Percentiles rank a stretch among this genome's conserved stretches.
These are phyloP conservation scores for Anolis sagrei DNA, from an alignment of 2,113 vertebrate species.

Conservation along the genomic window DNA sequence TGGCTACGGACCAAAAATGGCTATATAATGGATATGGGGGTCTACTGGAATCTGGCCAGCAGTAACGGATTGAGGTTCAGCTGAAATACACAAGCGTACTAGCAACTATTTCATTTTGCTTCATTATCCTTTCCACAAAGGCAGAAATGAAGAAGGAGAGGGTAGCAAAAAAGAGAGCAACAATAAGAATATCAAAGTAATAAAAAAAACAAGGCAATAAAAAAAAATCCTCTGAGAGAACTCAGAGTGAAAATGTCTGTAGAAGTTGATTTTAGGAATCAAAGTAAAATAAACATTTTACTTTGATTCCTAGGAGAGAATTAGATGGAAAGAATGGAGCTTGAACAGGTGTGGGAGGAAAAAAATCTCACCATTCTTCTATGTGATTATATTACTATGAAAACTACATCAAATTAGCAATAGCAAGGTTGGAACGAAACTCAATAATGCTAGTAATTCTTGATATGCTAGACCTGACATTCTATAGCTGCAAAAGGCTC, in stretches of 20 bases:
- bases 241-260: background rate
- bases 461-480: background rate
- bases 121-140: too few relatives aligned
- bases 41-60: too few relatives aligned
- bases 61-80: too few relatives aligned
- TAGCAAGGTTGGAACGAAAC: background rate
- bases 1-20: too few relatives aligned
- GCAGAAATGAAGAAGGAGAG: too few relatives aligned
- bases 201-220: too few relatives aligned
- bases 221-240: background rate
- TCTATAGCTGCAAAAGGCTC: background rate
- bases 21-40: too few relatives aligned
- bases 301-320: too few relatives aligned
- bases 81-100: too few relatives aligned
- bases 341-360: background rate
- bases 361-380: background rate
- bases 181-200: too few relatives aligned
- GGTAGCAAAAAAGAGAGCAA: too few relatives aligned
- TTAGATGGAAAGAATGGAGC: background rate
- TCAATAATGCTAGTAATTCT: background rate
- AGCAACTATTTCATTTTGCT: too few relatives aligned
- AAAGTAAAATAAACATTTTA: background rate
- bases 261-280: background rate
- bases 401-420: background rate
- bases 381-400: slow-evolving; percentile 1